phyloP scores from a whole-genome alignment of 2,113 vertebrate genomes.

The Mesocricetus auratus region DNA sequence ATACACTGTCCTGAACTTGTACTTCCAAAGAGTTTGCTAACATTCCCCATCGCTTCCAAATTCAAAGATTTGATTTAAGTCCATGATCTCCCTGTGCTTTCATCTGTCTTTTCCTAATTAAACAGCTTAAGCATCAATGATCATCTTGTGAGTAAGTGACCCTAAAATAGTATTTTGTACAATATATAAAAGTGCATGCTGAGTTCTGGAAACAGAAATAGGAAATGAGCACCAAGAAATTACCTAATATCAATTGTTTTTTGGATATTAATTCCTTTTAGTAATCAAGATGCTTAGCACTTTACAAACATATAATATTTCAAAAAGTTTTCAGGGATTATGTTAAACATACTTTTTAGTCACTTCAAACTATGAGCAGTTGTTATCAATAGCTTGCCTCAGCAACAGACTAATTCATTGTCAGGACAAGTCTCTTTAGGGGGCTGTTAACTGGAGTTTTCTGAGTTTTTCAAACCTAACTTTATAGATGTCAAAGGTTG shows the following conservation, averaged over 20 bases:
- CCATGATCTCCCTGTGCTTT: neutral
- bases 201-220: slow-evolving; percentile 13
- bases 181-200: neutral
- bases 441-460: neutral
- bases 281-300: neutral
- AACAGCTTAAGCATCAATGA: neutral
- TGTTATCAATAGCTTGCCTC: slow-evolving; percentile 11
- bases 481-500: neutral
- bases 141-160: neutral
- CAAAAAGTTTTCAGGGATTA: neutral
- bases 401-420: neutral
- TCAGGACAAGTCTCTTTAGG: neutral
- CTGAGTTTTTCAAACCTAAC: neutral
- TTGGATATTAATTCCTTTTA: neutral
- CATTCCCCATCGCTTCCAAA: neutral
- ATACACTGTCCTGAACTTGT: neutral
- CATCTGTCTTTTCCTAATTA: neutral
- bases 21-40: neutral
- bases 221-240: neutral
- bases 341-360: neutral
- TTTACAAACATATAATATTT: neutral
- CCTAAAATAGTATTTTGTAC: neutral
- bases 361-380: neutral
- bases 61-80: neutral
- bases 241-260: neutral